phyloP scores from a whole-genome alignment of 2,888 invertebrate species.

The Autographa gamma region DNA sequence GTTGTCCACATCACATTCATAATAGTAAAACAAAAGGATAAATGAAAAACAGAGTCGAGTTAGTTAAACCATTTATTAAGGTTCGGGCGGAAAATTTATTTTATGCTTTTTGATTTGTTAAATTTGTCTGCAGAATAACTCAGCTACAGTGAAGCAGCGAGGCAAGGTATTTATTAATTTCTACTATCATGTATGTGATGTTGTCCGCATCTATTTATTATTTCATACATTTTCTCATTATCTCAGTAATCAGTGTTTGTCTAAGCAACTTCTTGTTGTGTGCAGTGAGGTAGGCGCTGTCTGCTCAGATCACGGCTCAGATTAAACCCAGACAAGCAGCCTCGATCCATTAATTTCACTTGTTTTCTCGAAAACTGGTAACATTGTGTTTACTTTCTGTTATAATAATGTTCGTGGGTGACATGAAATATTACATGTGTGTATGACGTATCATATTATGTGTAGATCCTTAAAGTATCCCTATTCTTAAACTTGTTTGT shows the following conservation, averaged over 20 bases:
- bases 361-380: conserved; percentile 44
- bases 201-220: not conserved
- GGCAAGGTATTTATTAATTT: no score
- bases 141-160: no score
- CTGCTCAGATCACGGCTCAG: conserved; percentile 22
- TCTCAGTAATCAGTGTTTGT: conserved; percentile 8
- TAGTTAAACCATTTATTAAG: no score
- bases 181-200: no score
- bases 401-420: not conserved
- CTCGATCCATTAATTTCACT: conserved; percentile 46
- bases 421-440: no score
- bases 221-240: not conserved
- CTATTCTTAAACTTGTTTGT: no score
- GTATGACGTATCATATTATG: not conserved
- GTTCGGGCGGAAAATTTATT: no score
- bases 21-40: no score
- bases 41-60: no score
- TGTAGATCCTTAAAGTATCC: not conserved
- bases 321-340: conserved; percentile 35
- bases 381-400: conserved; percentile 36
- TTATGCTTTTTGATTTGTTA: no score
- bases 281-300: conserved; percentile 8
- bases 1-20: no score
- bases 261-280: not conserved
- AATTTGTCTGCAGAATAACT: no score